Evolutionary conservation across 2,888 invertebrate species (phyloP).

Genomic region (Athetis lepigone): DNA sequence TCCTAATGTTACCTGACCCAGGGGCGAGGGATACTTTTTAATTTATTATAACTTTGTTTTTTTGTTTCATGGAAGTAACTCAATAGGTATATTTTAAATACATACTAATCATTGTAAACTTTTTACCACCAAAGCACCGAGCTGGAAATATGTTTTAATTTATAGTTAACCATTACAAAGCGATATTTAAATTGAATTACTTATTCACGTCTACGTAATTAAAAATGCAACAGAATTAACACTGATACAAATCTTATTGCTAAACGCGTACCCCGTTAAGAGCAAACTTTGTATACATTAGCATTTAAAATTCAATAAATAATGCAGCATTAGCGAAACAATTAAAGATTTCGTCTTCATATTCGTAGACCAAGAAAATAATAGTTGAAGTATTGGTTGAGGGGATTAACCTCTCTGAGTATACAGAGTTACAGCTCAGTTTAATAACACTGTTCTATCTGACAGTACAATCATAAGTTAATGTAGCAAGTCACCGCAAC

Average conservation of each 20-base stretch:
- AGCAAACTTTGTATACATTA: conserved; percentile 22
- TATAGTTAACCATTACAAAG: conserved; percentile 47
- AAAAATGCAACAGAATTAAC: conserved; percentile 20
- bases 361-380: conserved; percentile 26
- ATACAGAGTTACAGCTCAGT: conserved; percentile 52
- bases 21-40: conserved; percentile 69
- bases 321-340: neutral
- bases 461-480: conserved; percentile 76
- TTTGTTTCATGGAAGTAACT: conserved; percentile 49
- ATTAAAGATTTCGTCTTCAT: conserved; percentile 12
- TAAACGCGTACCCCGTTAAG: conserved; percentile 25
- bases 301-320: conserved; percentile 5
- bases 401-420: conserved; percentile 60
- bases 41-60: conserved; percentile 57
- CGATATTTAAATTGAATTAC: conserved; percentile 43
- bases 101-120: conserved; percentile 16
- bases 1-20: conserved; percentile 83
- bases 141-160: conserved; percentile 41
- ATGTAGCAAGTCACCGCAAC: conserved; percentile 87
- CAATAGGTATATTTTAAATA: conserved; percentile 33
- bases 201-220: conserved; percentile 14
- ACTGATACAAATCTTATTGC: conserved; percentile 36
- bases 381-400: conserved; percentile 34
- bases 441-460: conserved; percentile 69
- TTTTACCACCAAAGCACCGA: conserved; percentile 24